Evolutionary conservation across 1,140 invertebrate genomes (phyloP), one percentile per base, ranked within the genome.

Genomic region (Diachasma alloeum): DNA sequence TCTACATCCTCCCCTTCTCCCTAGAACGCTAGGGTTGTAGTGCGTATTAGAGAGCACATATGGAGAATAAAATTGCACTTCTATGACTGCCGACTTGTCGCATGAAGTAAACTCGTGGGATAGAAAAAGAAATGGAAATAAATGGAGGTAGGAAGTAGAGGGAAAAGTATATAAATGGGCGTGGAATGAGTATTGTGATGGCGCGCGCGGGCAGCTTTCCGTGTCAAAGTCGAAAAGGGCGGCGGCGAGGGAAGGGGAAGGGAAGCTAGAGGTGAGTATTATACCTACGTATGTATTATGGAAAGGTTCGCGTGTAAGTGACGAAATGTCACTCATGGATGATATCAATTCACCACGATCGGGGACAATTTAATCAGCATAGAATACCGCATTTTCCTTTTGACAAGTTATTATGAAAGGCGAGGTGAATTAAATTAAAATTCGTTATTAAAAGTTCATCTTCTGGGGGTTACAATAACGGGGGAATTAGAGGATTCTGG

Each of bases 291-390:
- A 15, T 56, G 48, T 56, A 56, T 56, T 56, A 56, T 22, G 15
- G 48, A 66, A 66, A 13, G 59, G 26, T 0, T 66, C 59, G 59
- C 59, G 59, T 66, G 59, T 66, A 22, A 15, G 59, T 24, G 19
- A 66, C 15, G 24, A 31, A 66, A 66, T 66, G 59, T 66, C 59
- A 66, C 59, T 66, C 59, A 66, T 10, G 4, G 15, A 66, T 31
- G 59, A 66, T 66, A 66, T 66, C 59, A 66, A 66, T 66, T 66
- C 24, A 66, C 59, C 59, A 13, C 59, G 59, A 66, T 66, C 59
- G 24, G 26, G 24, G 24, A 22, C 26, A 66, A 26, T 66, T 66
- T 66, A 31, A 8, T 31, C 22, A 31, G 26, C 22, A 26, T 0
- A 19, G 15, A 56, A 56, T 56, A 56, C 39, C 39, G 39, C 39